These are phyloP conservation scores for Phyllotreta cruciferae DNA, from an alignment of 2,888 invertebrate species.

Conservation along the genomic window DNA sequence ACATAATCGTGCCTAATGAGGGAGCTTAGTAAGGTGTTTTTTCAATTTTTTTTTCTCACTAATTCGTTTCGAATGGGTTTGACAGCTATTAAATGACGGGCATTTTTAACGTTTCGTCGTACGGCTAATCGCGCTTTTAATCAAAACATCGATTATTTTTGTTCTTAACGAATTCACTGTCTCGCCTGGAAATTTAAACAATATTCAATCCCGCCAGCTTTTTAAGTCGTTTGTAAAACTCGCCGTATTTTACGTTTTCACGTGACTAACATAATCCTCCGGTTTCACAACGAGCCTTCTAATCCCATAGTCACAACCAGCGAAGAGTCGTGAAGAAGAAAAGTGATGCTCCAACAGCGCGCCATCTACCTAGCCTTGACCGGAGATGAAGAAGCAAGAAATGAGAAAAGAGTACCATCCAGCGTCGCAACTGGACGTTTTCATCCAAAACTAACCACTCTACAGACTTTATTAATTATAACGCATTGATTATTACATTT, in stretches of 20 bases:
- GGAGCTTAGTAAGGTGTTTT: background rate
- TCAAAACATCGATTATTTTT: no score
- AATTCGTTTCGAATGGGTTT: background rate
- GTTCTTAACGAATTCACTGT: no score
- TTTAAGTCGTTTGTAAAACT: no score
- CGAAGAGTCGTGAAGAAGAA: slow-evolving; percentile 29
- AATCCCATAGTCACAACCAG: slow-evolving; percentile 20
- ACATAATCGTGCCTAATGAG: slow-evolving; percentile 3
- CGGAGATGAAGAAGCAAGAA: slow-evolving; percentile 24
- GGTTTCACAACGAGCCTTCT: slow-evolving; percentile 4
- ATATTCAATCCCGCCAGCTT: no score
- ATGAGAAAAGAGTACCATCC: slow-evolving; percentile 6
- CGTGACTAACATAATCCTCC: background rate
- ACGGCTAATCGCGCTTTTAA: no score
- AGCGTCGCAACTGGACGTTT: background rate
- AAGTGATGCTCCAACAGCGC: slow-evolving; percentile 24
- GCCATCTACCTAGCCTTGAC: slow-evolving; percentile 40
- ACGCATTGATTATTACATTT: no score
- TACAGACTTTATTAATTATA: no score
- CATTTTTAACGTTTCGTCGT: no score
- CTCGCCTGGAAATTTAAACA: no score
- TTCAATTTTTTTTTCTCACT: background rate
- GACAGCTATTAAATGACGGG: no score
- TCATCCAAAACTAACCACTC: background rate
- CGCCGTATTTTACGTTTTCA: no score